Evolutionary conservation across 2,797 vertebrate species (phyloP), one percentile per base, ranked within the genome.

Genomic region (Neoniphon sammara): DNA sequence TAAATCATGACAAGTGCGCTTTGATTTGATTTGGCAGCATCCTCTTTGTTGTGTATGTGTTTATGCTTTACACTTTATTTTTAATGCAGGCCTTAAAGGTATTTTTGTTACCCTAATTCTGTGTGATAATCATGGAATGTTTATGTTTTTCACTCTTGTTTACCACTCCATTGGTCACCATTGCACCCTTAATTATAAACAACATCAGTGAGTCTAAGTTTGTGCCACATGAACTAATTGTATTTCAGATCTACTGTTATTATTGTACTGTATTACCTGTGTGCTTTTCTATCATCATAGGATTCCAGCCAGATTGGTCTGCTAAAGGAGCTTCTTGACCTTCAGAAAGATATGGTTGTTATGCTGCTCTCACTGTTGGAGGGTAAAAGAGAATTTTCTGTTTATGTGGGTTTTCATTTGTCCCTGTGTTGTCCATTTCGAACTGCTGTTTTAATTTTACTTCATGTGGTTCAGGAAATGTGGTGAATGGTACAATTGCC

Each of bases 301-400:
- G 96, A 98, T 84, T 97, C 97, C 1, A 97, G 96, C 86, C 97
- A 98, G 91, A 97, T 99, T 6, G 96, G 92, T 70, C 93, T 99
- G 78, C 90, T 99, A 83, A 99, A 98, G 91, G 97, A 98, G 87
- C 94, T 99, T 62, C 92, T 98, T 81, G 97, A 99, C 85, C 94
- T 98, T 10, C 97, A 98, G 93, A 99, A 99, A 89, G 97, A 98
- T 92, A 98, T 98, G 97, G 97, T 98, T 82, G 97, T 99, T 69
- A 99, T 99, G 97, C 78, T 98, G 85, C 94, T 98, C 53, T 99
- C 97, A 0, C 92, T 98, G 4, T 89, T 99, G 2, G 97, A 97
- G 93, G 96, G 96, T 97, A 93, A 87, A 83, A 64, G 0, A 30
- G 0, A 7, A 2, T 54, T 7, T 20, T 2, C n/a, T 52, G 1